Percentiles rank a stretch among this genome's conserved stretches.
phyloP scores from a whole-genome alignment of 2,113 vertebrate genomes.

The Nycticryphes semicollaris region DNA sequence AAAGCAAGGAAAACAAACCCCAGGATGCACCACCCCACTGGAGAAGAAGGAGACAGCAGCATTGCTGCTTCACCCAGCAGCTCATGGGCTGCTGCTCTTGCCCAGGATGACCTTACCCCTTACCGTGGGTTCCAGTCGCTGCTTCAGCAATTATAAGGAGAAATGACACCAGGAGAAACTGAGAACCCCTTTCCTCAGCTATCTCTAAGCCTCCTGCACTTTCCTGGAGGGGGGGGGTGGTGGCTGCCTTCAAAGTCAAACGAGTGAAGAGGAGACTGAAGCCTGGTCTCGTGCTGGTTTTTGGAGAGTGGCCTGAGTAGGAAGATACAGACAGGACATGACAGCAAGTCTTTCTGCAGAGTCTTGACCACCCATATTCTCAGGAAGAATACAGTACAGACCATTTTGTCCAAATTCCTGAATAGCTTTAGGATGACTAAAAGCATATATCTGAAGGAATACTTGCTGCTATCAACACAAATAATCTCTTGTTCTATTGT shows the following conservation, averaged over 20 bases:
- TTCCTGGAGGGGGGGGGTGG: neutral
- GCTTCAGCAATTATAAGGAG: neutral
- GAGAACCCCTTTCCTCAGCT: neutral
- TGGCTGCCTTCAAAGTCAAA: neutral
- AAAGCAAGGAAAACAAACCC: neutral
- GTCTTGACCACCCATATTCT: neutral
- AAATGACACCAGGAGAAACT: neutral
- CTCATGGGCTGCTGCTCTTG: neutral
- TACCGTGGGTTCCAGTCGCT: accelerated
- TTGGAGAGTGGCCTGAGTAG: neutral
- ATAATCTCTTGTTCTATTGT: neutral
- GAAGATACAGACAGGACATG: neutral
- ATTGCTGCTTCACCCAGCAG: neutral
- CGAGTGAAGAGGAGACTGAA: neutral
- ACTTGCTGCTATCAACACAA: neutral
- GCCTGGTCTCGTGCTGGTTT: neutral
- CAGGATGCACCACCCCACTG: neutral
- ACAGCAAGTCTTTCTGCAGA: neutral
- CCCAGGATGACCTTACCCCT: constrained; percentile 27
- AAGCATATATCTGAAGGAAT: neutral
- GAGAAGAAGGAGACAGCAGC: neutral
- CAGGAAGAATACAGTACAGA: neutral
- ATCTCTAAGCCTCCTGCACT: neutral
- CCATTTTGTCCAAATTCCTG: neutral
- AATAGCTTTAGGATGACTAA: neutral